Conservation (phyloP, 2,113 vertebrate species). For the Halcyon malimbica region DNA sequence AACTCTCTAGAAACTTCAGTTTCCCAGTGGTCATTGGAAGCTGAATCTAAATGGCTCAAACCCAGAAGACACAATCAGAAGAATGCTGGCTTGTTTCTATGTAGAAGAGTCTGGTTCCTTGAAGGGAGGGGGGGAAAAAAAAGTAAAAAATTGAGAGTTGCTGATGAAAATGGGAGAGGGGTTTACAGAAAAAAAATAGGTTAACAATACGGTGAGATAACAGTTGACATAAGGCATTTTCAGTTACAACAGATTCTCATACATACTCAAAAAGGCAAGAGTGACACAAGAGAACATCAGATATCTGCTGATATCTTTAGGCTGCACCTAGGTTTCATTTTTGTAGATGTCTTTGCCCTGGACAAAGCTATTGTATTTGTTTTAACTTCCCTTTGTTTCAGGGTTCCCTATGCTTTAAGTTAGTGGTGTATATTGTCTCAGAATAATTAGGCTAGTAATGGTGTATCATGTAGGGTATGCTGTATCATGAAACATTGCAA, state of each 20-base stretch:
- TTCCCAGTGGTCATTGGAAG: constrained; percentile 86
- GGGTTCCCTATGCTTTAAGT: constrained; percentile 68
- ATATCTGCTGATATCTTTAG: constrained; percentile 4
- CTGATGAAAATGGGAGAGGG: constrained; percentile 85
- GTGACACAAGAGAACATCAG: constrained; percentile 71
- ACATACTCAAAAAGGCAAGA: constrained; percentile 87
- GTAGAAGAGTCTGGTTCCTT: constrained; percentile 77
- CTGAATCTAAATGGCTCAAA: constrained; percentile 82
- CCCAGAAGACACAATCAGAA: constrained; percentile 85
- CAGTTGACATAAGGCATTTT: constrained; percentile 85
- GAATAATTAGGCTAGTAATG: constrained; percentile 64
- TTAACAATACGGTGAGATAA: constrained; percentile 82
- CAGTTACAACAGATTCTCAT: constrained; percentile 87
- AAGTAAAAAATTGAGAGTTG: constrained; percentile 76
- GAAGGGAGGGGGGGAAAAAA: constrained; percentile 68
- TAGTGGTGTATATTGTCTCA: constrained; percentile 61
- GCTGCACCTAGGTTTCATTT: constrained; percentile 50
- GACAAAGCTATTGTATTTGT: constrained; percentile 73
- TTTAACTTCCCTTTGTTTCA: constrained; percentile 67
- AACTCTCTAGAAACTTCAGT: constrained; percentile 87
- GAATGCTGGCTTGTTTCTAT: constrained; percentile 83
- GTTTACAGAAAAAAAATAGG: constrained; percentile 86
- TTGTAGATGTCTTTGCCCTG: constrained; percentile 31
- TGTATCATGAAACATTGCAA: constrained; percentile 25
- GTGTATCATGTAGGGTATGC: neutral